Evolutionary conservation across 2,888 invertebrate species (phyloP).

Genomic region (Pristionchus maxplancki): DNA sequence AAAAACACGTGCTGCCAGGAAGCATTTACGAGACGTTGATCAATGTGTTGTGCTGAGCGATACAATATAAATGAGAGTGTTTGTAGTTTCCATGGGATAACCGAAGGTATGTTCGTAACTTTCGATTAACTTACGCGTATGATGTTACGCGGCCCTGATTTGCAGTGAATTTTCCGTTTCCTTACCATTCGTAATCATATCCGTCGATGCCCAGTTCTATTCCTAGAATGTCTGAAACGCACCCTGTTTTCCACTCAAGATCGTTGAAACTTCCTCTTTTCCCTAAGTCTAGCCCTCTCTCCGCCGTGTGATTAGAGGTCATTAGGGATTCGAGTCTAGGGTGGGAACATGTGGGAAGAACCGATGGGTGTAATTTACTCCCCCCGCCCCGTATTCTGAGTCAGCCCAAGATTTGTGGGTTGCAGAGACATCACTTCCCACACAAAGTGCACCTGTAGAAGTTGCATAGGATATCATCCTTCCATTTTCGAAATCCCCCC

Average conservation of each 20-base stretch:
- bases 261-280: not conserved
- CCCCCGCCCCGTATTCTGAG: not conserved
- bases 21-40: not conserved
- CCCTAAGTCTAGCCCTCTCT: not conserved
- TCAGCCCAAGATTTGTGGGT: not conserved
- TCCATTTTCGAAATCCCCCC: not conserved
- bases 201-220: not conserved
- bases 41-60: not conserved
- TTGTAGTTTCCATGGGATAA: not conserved
- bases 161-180: not conserved
- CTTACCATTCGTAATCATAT: not conserved
- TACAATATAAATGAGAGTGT: not conserved
- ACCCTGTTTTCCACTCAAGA: not conserved
- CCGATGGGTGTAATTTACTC: not conserved
- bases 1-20: not conserved
- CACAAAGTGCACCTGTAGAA: not conserved
- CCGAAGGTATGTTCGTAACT: not conserved
- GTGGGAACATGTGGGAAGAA: not conserved
- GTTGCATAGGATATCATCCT: not conserved
- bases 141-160: not conserved
- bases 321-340: not conserved
- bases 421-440: not conserved
- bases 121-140: not conserved
- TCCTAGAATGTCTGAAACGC: not conserved
- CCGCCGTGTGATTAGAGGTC: not conserved